Evolutionary conservation across 92 coral and sea anemone species (phyloP), one percentile per base, ranked within the genome.

Genomic region (Porites rus): DNA sequence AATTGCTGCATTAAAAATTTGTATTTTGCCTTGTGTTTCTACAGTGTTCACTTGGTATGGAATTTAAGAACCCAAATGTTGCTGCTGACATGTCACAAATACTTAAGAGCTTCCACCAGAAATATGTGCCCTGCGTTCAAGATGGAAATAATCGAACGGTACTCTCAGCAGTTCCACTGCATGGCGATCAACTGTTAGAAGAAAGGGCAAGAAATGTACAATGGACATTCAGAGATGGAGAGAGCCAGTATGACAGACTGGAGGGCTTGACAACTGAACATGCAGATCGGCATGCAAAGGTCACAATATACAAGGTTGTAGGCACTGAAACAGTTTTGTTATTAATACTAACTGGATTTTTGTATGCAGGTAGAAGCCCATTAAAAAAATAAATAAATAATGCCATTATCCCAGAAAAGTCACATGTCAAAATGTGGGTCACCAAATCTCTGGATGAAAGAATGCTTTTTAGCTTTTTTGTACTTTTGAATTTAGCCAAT

Each of bases 231-330:
- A 61, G 74, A 25, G 85, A 82, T 62, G 91, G 91, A 17, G 82
- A 87, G 19, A 83, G 25, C 10, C 38, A 8, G 25, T 38, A 12
- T 38, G 93, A 91, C 72, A 51, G 79, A 3, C 53, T 87, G 0
- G 81, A 91, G 21, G 91, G 91, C 4, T 18, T 91, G 65, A 12
- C 38, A 2, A 21, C 93, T 1, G 93, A 91, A 61, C 78, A 76
- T 86, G 90, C 93, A 21, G 93, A 86, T 20, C 86, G 93, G 93
- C 93, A 90, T 81, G 93, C 93, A 1, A 90, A 90, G 43, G 77
- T 81, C 2, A 90, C 75, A 9, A 56, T 90, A 25, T 90, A 90
- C 65, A 52, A 79, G 91, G 88, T 16, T 19, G 7, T 3, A 67
- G 10, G 8, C 12, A 17, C 22, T 67, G 13, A 67, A 19, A n/a